Conservation (phyloP, 1,140 invertebrate species). For the Muscidifurax raptorellus region DNA sequence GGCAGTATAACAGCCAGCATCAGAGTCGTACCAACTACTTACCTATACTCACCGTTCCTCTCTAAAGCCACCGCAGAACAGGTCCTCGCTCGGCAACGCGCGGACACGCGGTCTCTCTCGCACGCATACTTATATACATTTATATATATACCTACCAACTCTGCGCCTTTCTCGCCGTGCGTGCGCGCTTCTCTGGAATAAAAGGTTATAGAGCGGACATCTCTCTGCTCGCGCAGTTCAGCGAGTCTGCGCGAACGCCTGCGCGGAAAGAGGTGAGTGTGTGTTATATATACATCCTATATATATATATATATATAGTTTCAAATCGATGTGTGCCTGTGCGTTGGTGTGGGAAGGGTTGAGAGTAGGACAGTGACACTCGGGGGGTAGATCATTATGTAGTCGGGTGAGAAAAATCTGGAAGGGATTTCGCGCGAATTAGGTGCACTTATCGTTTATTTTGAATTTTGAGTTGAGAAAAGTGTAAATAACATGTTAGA, state of each 20-base stretch:
- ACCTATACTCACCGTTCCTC: background rate
- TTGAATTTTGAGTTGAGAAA: no score
- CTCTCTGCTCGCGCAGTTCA: background rate
- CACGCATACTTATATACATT: background rate
- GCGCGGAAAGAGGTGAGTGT: slow-evolving; percentile 11
- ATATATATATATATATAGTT: background rate
- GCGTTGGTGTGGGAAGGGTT: background rate
- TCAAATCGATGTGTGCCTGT: background rate
- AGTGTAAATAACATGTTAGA: no score
- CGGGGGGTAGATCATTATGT: background rate
- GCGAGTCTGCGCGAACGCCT: slow-evolving; percentile 7
- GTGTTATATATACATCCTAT: background rate
- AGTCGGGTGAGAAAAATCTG: no score
- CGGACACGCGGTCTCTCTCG: background rate
- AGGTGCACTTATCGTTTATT: no score
- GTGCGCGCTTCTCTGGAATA: background rate
- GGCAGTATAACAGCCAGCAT: background rate
- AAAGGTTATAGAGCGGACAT: background rate
- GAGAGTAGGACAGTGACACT: background rate
- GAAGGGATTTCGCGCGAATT: no score
- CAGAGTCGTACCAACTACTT: background rate
- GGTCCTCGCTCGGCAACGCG: background rate
- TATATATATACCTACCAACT: background rate
- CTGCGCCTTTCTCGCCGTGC: background rate
- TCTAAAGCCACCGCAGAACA: slow-evolving; percentile 8